Percentiles rank a stretch among this genome's conserved stretches.
Conservation (phyloP, 2,888 invertebrate species). For the Chorisops tibialis region DNA sequence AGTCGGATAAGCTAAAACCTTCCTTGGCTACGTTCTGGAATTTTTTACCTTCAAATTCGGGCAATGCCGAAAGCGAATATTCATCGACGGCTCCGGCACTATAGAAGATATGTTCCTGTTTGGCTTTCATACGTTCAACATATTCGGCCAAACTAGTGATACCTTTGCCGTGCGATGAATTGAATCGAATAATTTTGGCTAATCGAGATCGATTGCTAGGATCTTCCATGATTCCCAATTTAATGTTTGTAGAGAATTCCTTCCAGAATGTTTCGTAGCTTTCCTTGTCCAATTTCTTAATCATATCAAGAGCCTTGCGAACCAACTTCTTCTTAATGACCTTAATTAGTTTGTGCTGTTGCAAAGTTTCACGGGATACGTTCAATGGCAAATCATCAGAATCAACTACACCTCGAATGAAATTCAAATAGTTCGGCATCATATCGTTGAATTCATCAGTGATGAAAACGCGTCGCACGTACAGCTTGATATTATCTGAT, state of each 20-base stretch:
- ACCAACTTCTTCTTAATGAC: constrained; percentile 99
- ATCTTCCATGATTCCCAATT: constrained; percentile 97
- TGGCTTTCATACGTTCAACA: constrained; percentile 90
- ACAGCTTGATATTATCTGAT: constrained; percentile 92
- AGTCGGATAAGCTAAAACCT: constrained; percentile 82
- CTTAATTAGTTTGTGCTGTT: constrained; percentile 98
- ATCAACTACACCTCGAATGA: constrained; percentile 96
- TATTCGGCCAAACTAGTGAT: constrained; percentile 82
- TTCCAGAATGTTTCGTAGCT: constrained; percentile 96
- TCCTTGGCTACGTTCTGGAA: constrained; percentile 99
- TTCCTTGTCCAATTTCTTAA: constrained; percentile 89
- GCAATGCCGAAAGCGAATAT: constrained; percentile 91
- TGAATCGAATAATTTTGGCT: constrained; percentile 90
- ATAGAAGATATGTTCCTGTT: constrained; percentile 93
- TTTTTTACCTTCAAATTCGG: constrained; percentile 97
- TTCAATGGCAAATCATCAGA: constrained; percentile 98
- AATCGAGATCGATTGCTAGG: constrained; percentile 92
- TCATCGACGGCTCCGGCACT: constrained; percentile 99
- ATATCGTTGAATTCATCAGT: constrained; percentile 99
- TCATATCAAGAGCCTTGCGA: constrained; percentile 95
- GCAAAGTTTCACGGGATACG: constrained; percentile 95
- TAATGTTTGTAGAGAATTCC: constrained; percentile 97
- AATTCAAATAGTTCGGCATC: constrained; percentile 96
- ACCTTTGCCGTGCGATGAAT: constrained; percentile 67
- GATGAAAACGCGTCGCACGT: constrained; percentile 97